Percentiles rank a stretch among this genome's conserved stretches.
Evolutionary conservation across 2,113 vertebrate genomes (phyloP).

Genomic region (Rhinolophus sinicus): DNA sequence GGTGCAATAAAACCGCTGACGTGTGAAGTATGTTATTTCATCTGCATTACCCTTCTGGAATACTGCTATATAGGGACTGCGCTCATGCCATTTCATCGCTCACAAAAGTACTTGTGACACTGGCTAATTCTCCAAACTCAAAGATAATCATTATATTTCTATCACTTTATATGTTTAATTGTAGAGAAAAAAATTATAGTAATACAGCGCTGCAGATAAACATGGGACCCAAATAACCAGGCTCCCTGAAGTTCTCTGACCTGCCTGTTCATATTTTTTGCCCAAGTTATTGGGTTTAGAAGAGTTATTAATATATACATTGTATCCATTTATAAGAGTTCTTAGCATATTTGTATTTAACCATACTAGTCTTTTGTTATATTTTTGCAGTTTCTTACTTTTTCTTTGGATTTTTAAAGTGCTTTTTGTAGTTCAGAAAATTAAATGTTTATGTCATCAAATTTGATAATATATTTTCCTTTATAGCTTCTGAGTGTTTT

Average conservation of each 20-base stretch:
- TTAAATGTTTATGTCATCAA: background rate
- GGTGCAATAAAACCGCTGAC: rapidly evolving
- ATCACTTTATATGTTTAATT: background rate
- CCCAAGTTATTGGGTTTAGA: background rate
- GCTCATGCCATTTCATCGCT: background rate
- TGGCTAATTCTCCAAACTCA: background rate
- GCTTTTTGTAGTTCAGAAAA: background rate
- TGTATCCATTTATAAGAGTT: background rate
- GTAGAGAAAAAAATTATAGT: background rate
- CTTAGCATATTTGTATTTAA: background rate
- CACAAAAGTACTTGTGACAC: background rate
- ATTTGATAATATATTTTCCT: background rate
- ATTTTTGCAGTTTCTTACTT: background rate
- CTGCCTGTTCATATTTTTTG: background rate
- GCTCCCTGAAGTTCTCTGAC: background rate
- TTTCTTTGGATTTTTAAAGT: slow-evolving; percentile 16
- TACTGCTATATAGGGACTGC: background rate
- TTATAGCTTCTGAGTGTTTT: background rate
- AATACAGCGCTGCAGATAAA: background rate
- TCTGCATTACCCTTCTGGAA: background rate
- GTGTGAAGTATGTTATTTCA: background rate
- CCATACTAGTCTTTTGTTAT: background rate
- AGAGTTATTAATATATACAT: background rate
- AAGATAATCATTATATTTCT: background rate
- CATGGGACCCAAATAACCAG: background rate